These are phyloP conservation scores for Patiria pectinifera DNA, from an alignment of 53 echinoderm and acorn worm species.

Conservation along the genomic window DNA sequence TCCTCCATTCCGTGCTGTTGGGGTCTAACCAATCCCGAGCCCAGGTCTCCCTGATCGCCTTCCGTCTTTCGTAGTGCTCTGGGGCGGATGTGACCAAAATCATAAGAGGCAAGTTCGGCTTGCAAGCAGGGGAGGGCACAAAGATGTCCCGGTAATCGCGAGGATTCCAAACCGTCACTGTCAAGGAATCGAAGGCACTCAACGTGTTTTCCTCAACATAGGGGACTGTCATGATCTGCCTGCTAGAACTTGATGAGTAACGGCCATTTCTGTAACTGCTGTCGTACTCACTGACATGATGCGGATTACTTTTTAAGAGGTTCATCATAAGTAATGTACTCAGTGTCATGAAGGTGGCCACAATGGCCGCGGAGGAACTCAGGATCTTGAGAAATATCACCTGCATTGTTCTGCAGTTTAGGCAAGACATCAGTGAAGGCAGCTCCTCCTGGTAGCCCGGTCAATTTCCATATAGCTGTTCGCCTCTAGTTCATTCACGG, in stretches of 20 bases:
- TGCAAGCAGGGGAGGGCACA: slow-evolving; percentile 58
- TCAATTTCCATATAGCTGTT: slow-evolving; percentile 1
- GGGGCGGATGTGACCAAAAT: slow-evolving; percentile 91
- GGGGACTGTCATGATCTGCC: slow-evolving; percentile 30
- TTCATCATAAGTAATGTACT: slow-evolving; percentile 67
- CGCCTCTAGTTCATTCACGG: too few relatives aligned
- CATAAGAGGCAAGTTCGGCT: slow-evolving; percentile 63
- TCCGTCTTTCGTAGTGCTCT: slow-evolving; percentile 71
- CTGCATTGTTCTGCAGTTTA: slow-evolving; percentile 65
- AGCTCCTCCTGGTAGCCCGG: too few relatives aligned
- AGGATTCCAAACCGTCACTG: slow-evolving; percentile 64
- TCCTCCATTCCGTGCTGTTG: slow-evolving; percentile 64
- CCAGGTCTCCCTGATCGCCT: slow-evolving; percentile 93
- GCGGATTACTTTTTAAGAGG: slow-evolving; percentile 50
- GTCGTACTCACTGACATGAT: background rate
- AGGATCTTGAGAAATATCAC: slow-evolving; percentile 74
- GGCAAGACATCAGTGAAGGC: slow-evolving; percentile 22
- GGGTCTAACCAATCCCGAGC: slow-evolving; percentile 66
- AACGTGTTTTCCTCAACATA: slow-evolving; percentile 21
- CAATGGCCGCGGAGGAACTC: slow-evolving; percentile 60
- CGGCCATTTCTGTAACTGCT: background rate
- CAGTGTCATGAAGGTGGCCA: slow-evolving; percentile 72
- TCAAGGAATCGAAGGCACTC: slow-evolving; percentile 35
- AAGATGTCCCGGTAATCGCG: slow-evolving; percentile 35
- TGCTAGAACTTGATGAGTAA: background rate